Evolutionary conservation across 2,888 invertebrate species (phyloP).

Genomic region (Andrena camellia): DNA sequence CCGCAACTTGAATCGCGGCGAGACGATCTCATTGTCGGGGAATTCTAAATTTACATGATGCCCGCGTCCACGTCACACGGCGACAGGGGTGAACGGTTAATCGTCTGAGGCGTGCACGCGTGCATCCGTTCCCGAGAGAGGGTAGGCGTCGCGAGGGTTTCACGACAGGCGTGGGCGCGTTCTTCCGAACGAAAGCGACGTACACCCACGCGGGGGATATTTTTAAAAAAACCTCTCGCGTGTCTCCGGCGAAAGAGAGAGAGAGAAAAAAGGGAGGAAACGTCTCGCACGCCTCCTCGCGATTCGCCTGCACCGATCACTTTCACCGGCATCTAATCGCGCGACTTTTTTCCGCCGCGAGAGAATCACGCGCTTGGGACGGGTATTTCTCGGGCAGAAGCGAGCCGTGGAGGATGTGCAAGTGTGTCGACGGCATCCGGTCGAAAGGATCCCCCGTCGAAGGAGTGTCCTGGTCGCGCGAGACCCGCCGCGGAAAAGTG

Average conservation of each 20-base stretch:
- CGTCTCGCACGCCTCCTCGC: neutral
- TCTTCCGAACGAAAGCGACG: slow-evolving; percentile 10
- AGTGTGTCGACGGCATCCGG: slow-evolving; percentile 56
- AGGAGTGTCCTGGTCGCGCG: neutral
- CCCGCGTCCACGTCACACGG: slow-evolving; percentile 27
- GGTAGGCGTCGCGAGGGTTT: slow-evolving; percentile 51
- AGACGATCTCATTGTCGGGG: slow-evolving; percentile 36
- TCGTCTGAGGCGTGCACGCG: slow-evolving; percentile 26
- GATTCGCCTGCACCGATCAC: neutral
- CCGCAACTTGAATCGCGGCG: slow-evolving; percentile 27
- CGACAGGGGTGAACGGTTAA: slow-evolving; percentile 55
- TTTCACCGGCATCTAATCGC: slow-evolving; percentile 24
- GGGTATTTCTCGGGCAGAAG: neutral
- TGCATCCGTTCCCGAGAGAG: slow-evolving; percentile 13
- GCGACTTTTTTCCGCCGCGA: slow-evolving; percentile 17
- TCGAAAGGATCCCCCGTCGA: slow-evolving; percentile 32
- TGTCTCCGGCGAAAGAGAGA: neutral
- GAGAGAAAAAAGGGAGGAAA: neutral
- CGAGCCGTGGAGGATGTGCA: neutral
- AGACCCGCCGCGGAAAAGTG: slow-evolving; percentile 9
- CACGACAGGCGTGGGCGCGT: slow-evolving; percentile 12
- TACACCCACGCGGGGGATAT: slow-evolving; percentile 11
- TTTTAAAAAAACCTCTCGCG: slow-evolving; percentile 25
- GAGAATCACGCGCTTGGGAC: slow-evolving; percentile 25
- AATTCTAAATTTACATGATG: slow-evolving; percentile 50